These are phyloP conservation scores for Epsilonema sp. DNA, from an alignment of 2,888 invertebrate species.

Conservation along the genomic window DNA sequence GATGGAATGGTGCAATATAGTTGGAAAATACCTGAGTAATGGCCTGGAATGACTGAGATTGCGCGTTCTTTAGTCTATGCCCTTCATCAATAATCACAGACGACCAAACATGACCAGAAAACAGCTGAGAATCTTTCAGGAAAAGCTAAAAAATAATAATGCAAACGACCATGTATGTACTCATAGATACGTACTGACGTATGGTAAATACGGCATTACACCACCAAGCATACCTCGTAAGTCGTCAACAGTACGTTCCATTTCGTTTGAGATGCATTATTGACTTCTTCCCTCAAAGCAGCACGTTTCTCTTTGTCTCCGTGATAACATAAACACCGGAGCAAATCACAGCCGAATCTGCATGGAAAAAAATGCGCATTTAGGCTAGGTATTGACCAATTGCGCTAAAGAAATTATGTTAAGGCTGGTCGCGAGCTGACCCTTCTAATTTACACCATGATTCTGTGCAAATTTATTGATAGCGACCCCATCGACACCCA, in stretches of 20 bases:
- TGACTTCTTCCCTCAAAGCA: constrained; percentile 16
- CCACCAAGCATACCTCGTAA: constrained; percentile 26
- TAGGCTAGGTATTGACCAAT: too few species aligned
- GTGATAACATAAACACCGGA: too few species aligned
- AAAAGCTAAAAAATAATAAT: constrained; percentile 47
- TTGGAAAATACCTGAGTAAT: constrained; percentile 18
- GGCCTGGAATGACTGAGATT: constrained; percentile 39
- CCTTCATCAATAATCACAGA: constrained; percentile 92
- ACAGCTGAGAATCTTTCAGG: constrained; percentile 76
- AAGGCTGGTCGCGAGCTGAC: too few species aligned
- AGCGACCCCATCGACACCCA: too few species aligned
- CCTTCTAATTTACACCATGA: too few species aligned
- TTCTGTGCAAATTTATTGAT: too few species aligned
- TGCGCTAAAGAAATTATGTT: too few species aligned
- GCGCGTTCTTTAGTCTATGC: constrained; percentile 83
- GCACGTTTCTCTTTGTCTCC: constrained; percentile 29
- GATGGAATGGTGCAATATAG: background rate
- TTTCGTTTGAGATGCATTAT: constrained; percentile 7
- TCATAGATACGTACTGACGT: background rate
- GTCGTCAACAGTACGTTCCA: constrained; percentile 30
- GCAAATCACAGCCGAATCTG: too few species aligned
- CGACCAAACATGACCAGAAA: constrained; percentile 77
- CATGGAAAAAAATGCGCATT: too few species aligned
- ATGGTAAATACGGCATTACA: background rate
- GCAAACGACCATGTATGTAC: background rate